Evolutionary conservation across 2,797 vertebrate species (phyloP).

Genomic region (Hydrolagus colliei): DNA sequence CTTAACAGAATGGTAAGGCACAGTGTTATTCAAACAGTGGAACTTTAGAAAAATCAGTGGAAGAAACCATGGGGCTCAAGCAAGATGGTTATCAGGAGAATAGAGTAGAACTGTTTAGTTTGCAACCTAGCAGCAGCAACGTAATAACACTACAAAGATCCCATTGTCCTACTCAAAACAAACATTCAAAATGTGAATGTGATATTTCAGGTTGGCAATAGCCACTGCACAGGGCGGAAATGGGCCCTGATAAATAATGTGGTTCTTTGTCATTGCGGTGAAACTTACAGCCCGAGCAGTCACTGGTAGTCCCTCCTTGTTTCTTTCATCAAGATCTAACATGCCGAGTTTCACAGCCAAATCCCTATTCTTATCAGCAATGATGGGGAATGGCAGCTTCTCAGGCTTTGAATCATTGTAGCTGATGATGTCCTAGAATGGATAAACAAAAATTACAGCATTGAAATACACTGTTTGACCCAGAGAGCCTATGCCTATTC

Average conservation of each 20-base stretch:
- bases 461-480: too few species aligned
- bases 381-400: slow-evolving; percentile 84
- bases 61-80: too few species aligned
- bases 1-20: background rate
- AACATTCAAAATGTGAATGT: too few species aligned
- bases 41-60: too few species aligned
- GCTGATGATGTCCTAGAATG: slow-evolving; percentile 75
- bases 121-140: background rate
- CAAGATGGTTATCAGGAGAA: too few species aligned
- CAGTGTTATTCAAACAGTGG: background rate
- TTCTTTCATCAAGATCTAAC: slow-evolving; percentile 87
- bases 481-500: too few species aligned
- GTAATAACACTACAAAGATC: background rate
- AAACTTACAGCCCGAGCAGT: slow-evolving; percentile 85
- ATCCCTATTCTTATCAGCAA: slow-evolving; percentile 77
- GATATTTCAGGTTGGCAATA: background rate
- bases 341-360: slow-evolving; percentile 81
- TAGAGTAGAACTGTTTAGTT: background rate
- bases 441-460: background rate
- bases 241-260: too few species aligned
- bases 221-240: too few species aligned
- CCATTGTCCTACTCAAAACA: too few species aligned
- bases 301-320: slow-evolving; percentile 77
- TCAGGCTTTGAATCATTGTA: slow-evolving; percentile 54
- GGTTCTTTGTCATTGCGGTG: too few species aligned